Evolutionary conservation across 2,113 vertebrate species (phyloP).

Genomic region (Scolopax mira): DNA sequence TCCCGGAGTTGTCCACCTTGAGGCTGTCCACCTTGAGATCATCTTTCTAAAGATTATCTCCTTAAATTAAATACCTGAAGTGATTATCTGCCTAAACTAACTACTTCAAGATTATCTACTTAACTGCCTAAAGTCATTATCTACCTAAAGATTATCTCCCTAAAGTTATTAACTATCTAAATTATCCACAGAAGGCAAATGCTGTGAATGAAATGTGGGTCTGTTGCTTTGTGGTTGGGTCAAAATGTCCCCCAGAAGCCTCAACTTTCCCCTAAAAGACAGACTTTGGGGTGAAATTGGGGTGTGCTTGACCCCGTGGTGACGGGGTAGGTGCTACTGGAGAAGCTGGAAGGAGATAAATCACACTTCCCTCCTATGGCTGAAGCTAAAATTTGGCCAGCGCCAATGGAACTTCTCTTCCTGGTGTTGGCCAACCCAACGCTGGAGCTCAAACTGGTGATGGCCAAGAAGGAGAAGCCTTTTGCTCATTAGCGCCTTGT

Average conservation of each 20-base stretch:
- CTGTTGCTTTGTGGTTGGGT: accelerated
- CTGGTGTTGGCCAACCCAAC: accelerated
- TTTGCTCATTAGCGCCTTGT: not conserved
- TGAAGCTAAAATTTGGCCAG: not conserved
- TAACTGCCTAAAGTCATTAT: not conserved
- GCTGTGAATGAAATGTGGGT: accelerated
- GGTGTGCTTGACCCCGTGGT: accelerated
- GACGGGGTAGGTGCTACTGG: accelerated
- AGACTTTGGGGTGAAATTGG: not conserved
- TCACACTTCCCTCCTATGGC: not conserved
- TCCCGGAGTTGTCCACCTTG: not conserved
- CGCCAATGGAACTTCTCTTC: not conserved
- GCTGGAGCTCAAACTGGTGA: not conserved
- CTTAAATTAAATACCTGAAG: too few relatives aligned
- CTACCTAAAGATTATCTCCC: too few relatives aligned
- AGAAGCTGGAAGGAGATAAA: not conserved
- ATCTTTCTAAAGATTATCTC: not conserved
- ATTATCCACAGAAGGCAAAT: not conserved
- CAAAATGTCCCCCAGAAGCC: accelerated
- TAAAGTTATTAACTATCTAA: not conserved
- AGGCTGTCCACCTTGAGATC: not conserved
- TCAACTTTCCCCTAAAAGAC: accelerated
- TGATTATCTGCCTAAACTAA: not conserved
- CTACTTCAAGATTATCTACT: not conserved
- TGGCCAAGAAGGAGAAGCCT: accelerated